A percentile compares a stretch with the other conserved stretches of the same genome.
Evolutionary conservation across 2,797 vertebrate genomes (phyloP).

Genomic region (Morelia viridis): DNA sequence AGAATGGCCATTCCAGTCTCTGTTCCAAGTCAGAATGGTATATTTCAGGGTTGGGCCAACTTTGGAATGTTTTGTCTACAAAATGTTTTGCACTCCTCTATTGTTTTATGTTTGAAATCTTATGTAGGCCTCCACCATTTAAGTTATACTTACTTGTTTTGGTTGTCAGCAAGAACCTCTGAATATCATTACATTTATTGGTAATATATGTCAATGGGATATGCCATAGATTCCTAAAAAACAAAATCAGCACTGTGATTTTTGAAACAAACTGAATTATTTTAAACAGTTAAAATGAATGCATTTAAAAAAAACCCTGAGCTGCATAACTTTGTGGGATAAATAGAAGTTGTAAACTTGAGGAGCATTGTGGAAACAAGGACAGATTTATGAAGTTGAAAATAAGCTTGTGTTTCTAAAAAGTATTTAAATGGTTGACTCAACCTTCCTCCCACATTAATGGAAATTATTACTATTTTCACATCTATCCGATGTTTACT

Average conservation of each 20-base stretch:
- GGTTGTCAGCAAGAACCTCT: constrained; percentile 83
- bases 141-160: constrained; percentile 77
- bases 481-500: not conserved
- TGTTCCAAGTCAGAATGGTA: not conserved
- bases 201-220: constrained; percentile 89
- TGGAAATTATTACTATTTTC: not conserved
- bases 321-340: not conserved
- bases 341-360: not conserved
- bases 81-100: not conserved
- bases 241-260: constrained; percentile 22
- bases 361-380: not conserved
- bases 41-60: not conserved
- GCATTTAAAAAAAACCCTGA: not conserved
- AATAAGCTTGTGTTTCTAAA: not conserved
- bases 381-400: not conserved
- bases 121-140: not conserved
- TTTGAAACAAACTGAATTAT: constrained; percentile 1
- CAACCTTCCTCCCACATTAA: not conserved
- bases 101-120: not conserved
- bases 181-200: constrained; percentile 77
- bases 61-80: not conserved
- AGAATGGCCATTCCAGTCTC: not conserved
- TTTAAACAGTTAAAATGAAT: not conserved
- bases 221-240: constrained; percentile 84
- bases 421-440: not conserved